A percentile compares a stretch with the other conserved stretches of the same genome.
phyloP scores from a whole-genome alignment of 1,140 invertebrate species.

The Dreissena polymorpha region DNA sequence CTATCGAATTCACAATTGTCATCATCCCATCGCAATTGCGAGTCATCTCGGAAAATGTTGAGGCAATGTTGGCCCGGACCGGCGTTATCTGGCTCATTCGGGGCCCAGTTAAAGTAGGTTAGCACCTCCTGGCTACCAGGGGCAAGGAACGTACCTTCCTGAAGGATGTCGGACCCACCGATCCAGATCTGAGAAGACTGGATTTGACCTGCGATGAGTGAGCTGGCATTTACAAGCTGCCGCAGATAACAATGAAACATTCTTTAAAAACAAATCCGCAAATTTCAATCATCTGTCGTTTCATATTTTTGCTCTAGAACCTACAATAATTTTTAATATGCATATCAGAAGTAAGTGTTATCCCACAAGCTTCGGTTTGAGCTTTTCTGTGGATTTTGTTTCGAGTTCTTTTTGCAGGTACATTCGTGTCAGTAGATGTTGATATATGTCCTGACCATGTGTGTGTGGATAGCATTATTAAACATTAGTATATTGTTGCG shows the following conservation, averaged over 20 bases:
- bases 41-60: constrained; percentile 20
- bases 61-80: constrained; percentile 37
- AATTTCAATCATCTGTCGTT: background rate
- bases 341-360: too few relatives aligned
- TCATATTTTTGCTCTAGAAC: background rate
- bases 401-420: too few relatives aligned
- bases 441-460: too few relatives aligned
- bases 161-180: too few relatives aligned
- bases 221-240: background rate
- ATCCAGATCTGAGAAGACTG: constrained; percentile 32
- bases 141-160: constrained; percentile 28
- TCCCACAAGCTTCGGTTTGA: too few relatives aligned
- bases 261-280: too few relatives aligned
- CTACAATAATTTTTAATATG: background rate
- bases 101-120: constrained; percentile 43
- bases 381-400: too few relatives aligned
- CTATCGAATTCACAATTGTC: constrained; percentile 22
- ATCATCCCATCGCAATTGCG: constrained; percentile 30
- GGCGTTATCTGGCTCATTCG: constrained; percentile 24
- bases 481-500: too few relatives aligned
- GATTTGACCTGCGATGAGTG: constrained; percentile 5
- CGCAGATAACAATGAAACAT: too few relatives aligned
- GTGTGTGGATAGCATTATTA: too few relatives aligned
- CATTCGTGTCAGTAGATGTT: too few relatives aligned
- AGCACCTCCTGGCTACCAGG: background rate